Base-by-base conservation (phyloP, 2,888 invertebrate genomes). In the Oxycera nigricornis region DNA sequence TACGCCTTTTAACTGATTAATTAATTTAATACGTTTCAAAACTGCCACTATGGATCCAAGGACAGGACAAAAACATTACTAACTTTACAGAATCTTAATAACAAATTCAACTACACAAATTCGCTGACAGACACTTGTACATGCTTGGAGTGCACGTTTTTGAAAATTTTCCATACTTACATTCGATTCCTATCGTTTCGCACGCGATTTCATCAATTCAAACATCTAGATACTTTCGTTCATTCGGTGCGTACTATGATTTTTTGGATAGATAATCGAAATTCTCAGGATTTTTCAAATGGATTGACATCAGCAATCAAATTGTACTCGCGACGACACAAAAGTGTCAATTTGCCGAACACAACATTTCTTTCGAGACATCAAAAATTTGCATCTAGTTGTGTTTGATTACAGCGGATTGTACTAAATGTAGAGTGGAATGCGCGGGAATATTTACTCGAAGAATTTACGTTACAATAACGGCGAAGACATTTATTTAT, bases 321-420 rank as follows among this genome's bases (percentile, higher is more conserved):
- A 59, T 59, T 59, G 59, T 30, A 59, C 28, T 59, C 59, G 30
- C 59, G 59, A 59, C 39, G 39, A 22, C 31, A 22, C 62, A 75
- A 75, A 75, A 55, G 67, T 73, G 75, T 75, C 75, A 75, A 75
- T 72, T 75, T 72, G 75, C 75, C 75, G 75, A 75, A 75, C 73
- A 73, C 65, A 73, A 75, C 75, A 75, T 65, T 7, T n/a, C n/a
- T 61, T 52, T 62, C 70, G 61, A 74, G 62, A 70, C 74, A 74
- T 68, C 62, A 74, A 73, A 74, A 24, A 70, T 52, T 3, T 52
- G 61, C 67, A 74, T 52, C 3, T n/a, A 22, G 61, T 35, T 50
- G 65, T 62, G 55, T 55, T 2, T n/a, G 2, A 22, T 55, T 55
- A 4, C 55, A 22, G 55, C 55, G 55, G 55, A 9, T 3, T 46